These are phyloP conservation scores for Nycticebus coucang DNA, from an alignment of 2,113 vertebrate genomes.

Conservation along the genomic window DNA sequence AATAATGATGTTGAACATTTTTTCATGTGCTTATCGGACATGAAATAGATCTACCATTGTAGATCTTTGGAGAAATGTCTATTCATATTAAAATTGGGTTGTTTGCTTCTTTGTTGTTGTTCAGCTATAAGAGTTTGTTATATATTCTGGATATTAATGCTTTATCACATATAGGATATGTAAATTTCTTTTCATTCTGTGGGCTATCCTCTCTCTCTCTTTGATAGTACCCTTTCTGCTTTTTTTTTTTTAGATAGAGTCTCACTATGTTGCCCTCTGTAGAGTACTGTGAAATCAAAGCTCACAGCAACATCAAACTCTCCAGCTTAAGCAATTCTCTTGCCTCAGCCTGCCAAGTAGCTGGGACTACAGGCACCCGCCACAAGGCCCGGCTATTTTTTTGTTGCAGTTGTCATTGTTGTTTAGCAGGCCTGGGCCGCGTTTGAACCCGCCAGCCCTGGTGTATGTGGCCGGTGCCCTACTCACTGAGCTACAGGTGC, in stretches of 20 bases:
- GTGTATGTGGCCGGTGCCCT: too few species aligned
- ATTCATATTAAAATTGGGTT: neutral
- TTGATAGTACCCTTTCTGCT: neutral
- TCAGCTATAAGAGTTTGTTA: neutral
- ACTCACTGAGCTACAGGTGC: too few species aligned
- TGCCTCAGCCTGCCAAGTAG: too few species aligned
- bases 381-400: too few species aligned
- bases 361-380: too few species aligned
- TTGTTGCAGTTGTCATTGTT: too few species aligned
- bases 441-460: too few species aligned
- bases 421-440: too few species aligned
- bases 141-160: neutral
- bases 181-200: neutral
- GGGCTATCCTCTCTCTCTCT: neutral
- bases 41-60: neutral
- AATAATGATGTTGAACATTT: neutral
- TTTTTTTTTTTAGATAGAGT: neutral
- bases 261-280: too few species aligned
- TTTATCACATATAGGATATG: neutral
- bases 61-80: constrained; percentile 6
- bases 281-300: too few species aligned
- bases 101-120: neutral
- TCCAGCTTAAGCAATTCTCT: too few species aligned
- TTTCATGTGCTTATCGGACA: neutral
- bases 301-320: too few species aligned